These are phyloP conservation scores for Ommatoiulus sabulosus DNA, from an alignment of 2,888 invertebrate genomes.

Conservation along the genomic window DNA sequence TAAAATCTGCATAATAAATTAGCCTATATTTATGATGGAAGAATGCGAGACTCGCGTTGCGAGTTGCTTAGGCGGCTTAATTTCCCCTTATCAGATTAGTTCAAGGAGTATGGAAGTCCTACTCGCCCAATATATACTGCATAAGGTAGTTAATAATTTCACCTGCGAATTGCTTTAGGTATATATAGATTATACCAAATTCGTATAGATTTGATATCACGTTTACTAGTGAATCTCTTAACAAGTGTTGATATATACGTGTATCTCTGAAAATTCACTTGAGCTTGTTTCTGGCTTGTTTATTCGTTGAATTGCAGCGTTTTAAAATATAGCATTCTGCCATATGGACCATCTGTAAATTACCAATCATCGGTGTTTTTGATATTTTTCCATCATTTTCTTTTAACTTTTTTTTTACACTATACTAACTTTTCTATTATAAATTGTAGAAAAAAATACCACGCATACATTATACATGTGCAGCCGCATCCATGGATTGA, in stretches of 20 bases:
- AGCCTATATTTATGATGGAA: not conserved
- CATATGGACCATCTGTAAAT: conserved; percentile 18
- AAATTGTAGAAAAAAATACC: not conserved
- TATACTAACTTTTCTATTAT: not conserved
- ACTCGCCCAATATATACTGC: no score
- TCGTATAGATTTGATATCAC: not conserved
- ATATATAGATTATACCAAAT: no score
- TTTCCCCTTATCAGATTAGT: not conserved
- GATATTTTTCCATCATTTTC: not conserved
- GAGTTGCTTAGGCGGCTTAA: not conserved
- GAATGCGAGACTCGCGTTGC: not conserved
- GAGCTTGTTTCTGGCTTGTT: not conserved
- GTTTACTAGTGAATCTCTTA: not conserved
- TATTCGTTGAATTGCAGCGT: not conserved
- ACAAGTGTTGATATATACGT: not conserved
- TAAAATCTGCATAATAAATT: not conserved
- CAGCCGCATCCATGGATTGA: no score
- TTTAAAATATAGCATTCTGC: not conserved
- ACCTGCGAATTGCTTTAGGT: no score
- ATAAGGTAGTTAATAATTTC: no score
- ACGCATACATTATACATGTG: no score
- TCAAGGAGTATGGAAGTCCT: not conserved
- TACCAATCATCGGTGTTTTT: not conserved
- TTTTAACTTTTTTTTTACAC: not conserved
- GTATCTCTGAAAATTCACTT: not conserved